Evolutionary conservation across 2,888 invertebrate species (phyloP).

Genomic region (Rotaria sp.): DNA sequence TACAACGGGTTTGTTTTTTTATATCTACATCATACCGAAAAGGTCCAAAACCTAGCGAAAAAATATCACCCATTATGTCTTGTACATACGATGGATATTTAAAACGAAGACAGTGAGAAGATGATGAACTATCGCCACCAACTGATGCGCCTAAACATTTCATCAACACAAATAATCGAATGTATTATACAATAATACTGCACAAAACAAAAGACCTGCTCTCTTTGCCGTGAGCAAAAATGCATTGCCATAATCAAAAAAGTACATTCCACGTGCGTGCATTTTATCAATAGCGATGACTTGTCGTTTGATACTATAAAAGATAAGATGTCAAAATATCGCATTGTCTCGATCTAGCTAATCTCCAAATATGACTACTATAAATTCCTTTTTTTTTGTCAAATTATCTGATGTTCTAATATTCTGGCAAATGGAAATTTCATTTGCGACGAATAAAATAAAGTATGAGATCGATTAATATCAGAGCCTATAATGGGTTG

Average conservation of each 20-base stretch:
- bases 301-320: constrained; percentile 60
- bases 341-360: no score
- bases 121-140: constrained; percentile 48
- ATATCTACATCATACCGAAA: constrained; percentile 57
- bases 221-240: constrained; percentile 62
- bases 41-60: constrained; percentile 64
- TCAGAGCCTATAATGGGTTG: no score
- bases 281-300: constrained; percentile 60
- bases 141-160: not conserved
- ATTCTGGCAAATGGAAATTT: no score
- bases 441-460: no score
- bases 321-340: no score
- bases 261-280: constrained; percentile 58
- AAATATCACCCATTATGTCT: constrained; percentile 64
- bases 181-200: no score
- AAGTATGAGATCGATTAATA: no score
- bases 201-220: constrained; percentile 57
- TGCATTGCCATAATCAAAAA: constrained; percentile 65
- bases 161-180: not conserved
- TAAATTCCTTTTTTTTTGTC: no score
- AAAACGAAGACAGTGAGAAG: constrained; percentile 57
- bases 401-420: no score
- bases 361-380: no score
- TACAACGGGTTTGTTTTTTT: not conserved
- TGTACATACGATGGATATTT: constrained; percentile 63